A percentile compares a stretch with the other conserved stretches of the same genome.
Evolutionary conservation across 2,113 vertebrate species (phyloP).

Genomic region (Prunella himalayana): DNA sequence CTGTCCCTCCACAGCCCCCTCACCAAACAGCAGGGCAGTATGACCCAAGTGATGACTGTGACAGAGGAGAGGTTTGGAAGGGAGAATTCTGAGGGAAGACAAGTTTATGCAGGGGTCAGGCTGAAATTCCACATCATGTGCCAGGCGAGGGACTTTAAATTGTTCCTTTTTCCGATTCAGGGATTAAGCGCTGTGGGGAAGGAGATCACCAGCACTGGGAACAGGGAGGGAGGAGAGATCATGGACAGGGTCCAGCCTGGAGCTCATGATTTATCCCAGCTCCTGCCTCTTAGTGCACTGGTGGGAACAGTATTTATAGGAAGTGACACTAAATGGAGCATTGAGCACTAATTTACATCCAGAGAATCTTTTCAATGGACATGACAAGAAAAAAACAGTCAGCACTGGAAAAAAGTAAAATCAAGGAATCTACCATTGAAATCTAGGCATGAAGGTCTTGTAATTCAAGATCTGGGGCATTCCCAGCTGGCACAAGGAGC

Average conservation of each 20-base stretch:
- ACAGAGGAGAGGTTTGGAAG: neutral
- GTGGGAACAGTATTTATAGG: neutral
- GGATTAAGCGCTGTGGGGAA: neutral
- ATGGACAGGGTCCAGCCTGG: neutral
- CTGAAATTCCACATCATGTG: neutral
- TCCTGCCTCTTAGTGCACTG: neutral
- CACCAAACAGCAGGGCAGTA: neutral
- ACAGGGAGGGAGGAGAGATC: neutral
- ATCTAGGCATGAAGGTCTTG: neutral
- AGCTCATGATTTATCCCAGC: neutral
- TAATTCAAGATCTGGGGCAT: neutral
- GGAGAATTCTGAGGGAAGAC: neutral
- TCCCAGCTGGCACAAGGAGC: neutral
- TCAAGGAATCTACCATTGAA: neutral
- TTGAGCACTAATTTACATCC: neutral
- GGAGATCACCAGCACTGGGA: neutral
- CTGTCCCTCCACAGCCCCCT: neutral
- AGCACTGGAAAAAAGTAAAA: neutral
- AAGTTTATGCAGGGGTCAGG: neutral
- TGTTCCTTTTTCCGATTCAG: neutral
- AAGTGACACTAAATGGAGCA: neutral
- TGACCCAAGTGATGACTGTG: rapidly evolving
- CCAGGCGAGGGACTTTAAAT: neutral
- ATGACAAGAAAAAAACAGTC: neutral
- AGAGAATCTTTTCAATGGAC: neutral